These are phyloP conservation scores for Tanypteryx hageni DNA, from an alignment of 2,888 invertebrate genomes.

Conservation along the genomic window DNA sequence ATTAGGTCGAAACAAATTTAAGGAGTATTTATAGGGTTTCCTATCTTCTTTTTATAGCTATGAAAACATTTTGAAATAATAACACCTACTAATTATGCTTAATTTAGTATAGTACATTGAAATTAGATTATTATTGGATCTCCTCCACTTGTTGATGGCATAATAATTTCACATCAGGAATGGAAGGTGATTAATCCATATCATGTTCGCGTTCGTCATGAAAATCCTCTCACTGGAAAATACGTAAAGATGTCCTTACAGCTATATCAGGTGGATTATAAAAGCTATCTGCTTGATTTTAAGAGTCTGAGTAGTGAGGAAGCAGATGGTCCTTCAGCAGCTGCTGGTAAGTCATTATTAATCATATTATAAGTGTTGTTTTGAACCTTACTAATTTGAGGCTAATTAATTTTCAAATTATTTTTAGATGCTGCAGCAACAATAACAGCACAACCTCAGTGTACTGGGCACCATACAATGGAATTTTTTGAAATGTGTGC, in stretches of 20 bases:
- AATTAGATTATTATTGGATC: no score
- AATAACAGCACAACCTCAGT: slow-evolving; percentile 71
- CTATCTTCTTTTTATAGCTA: no score
- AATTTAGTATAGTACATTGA: no score
- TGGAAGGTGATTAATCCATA: slow-evolving; percentile 99
- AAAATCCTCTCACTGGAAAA: slow-evolving; percentile 87
- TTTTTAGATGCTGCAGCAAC: slow-evolving; percentile 65
- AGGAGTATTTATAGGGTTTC: no score
- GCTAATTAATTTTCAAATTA: background rate
- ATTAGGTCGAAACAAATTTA: no score
- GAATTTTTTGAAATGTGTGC: slow-evolving; percentile 99
- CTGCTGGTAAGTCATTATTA: slow-evolving; percentile 35
- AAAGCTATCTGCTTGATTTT: slow-evolving; percentile 98
- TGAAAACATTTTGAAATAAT: no score
- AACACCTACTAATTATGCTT: no score
- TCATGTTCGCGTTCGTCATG: slow-evolving; percentile 95
- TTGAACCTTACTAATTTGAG: background rate
- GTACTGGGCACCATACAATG: slow-evolving; percentile 94
- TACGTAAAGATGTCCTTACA: slow-evolving; percentile 98
- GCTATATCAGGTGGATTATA: slow-evolving; percentile 98
- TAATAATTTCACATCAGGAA: slow-evolving; percentile 78
- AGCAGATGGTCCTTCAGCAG: slow-evolving; percentile 69
- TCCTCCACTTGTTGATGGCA: no score
- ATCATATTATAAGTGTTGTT: background rate
- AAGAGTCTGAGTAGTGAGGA: slow-evolving; percentile 85